A percentile compares a stretch with the other conserved stretches of the same genome.
Evolutionary conservation across 1,140 invertebrate genomes (phyloP).

Genomic region (Drosophila pallidifrons): DNA sequence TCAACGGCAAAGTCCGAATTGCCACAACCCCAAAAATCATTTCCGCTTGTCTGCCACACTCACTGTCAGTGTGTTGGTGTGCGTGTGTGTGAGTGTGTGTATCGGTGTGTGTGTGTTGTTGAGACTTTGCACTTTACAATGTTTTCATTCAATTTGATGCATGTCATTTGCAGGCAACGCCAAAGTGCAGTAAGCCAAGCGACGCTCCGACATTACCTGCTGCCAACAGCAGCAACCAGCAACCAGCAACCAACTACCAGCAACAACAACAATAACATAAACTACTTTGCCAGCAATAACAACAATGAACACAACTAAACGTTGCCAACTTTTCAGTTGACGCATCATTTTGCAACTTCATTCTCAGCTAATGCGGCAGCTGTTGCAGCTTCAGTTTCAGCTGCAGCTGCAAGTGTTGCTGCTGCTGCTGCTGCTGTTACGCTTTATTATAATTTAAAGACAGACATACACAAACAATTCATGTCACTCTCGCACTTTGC

Average conservation of each 20-base stretch:
- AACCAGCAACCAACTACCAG: neutral
- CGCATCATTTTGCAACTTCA: conserved; percentile 61
- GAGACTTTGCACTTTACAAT: conserved; percentile 37
- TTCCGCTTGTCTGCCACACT: conserved; percentile 9
- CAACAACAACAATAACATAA: conserved; percentile 14
- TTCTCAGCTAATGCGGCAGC: conserved; percentile 63
- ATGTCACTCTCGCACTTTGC: neutral
- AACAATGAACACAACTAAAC: conserved; percentile 22
- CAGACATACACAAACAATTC: conserved; percentile 16
- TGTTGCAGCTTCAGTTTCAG: conserved; percentile 4
- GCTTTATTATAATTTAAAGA: conserved; percentile 72
- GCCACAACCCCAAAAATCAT: conserved; percentile 10
- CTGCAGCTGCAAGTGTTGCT: neutral
- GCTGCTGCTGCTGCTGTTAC: neutral
- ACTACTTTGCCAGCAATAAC: conserved; percentile 17
- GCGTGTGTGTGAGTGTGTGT: neutral
- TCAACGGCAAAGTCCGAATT: conserved; percentile 39
- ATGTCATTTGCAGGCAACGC: conserved; percentile 37
- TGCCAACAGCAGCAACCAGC: conserved; percentile 1
- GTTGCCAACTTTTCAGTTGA: conserved; percentile 47
- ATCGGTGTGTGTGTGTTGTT: conserved; percentile 9
- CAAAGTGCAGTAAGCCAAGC: conserved; percentile 2
- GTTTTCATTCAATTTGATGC: conserved; percentile 58
- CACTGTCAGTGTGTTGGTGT: neutral
- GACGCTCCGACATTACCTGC: conserved; percentile 28